Evolutionary conservation across 2,797 vertebrate species (phyloP).

Genomic region (Helicolenus hilgendorfi): DNA sequence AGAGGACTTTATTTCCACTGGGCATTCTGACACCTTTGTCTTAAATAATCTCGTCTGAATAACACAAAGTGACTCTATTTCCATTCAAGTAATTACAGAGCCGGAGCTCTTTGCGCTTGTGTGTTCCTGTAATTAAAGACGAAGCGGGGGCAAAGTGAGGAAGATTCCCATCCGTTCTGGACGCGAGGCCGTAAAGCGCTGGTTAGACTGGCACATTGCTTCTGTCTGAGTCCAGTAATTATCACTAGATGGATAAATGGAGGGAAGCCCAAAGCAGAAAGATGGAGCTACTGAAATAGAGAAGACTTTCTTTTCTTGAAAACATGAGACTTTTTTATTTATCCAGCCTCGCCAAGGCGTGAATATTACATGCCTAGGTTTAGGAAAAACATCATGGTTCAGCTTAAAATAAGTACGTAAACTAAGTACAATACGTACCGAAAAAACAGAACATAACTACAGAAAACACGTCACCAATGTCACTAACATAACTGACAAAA

Average conservation of each 20-base stretch:
- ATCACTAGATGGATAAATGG: conserved; percentile 38
- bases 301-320: conserved; percentile 14
- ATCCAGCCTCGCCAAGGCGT: not conserved
- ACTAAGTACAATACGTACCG: too few species aligned
- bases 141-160: conserved; percentile 46
- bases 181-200: conserved; percentile 8
- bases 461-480: too few species aligned
- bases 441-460: too few species aligned
- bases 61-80: conserved; percentile 69
- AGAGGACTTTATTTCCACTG: conserved; percentile 15
- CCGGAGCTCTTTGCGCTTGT: conserved; percentile 19
- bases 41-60: conserved; percentile 58
- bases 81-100: conserved; percentile 72
- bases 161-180: conserved; percentile 73
- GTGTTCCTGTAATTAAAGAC: conserved; percentile 74
- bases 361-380: too few species aligned
- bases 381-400: too few species aligned
- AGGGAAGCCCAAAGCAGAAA: conserved; percentile 36
- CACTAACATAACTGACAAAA: too few species aligned
- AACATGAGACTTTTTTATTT: conserved; percentile 13
- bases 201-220: conserved; percentile 51
- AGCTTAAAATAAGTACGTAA: accelerated
- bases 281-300: conserved; percentile 21
- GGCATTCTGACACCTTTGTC: conserved; percentile 65
- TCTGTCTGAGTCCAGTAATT: conserved; percentile 57